Conservation (phyloP, 92 coral and sea anemone species). For the Epizoanthus ramosus region DNA sequence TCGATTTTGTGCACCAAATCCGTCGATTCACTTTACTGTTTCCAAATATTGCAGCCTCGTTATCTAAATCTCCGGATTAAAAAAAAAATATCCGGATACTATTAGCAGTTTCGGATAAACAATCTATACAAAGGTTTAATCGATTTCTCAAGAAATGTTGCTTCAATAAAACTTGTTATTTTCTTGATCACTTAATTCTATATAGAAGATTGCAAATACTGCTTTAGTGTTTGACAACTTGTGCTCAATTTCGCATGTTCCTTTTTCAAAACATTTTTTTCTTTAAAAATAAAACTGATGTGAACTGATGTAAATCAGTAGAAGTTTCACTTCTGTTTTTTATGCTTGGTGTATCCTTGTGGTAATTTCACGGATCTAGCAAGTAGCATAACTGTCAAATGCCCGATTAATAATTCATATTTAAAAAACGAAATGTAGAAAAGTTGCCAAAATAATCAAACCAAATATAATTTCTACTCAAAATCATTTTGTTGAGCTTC, state of each 20-base stretch:
- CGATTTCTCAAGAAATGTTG: constrained; percentile 7
- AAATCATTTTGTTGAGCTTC: no score
- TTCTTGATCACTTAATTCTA: neutral
- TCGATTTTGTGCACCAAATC: constrained; percentile 3
- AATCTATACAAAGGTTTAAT: constrained; percentile 14
- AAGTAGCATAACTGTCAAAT: no score
- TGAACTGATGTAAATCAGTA: no score
- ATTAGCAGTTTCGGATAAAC: constrained; percentile 33
- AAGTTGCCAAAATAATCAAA: no score
- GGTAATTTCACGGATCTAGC: no score
- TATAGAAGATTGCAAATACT: constrained; percentile 6
- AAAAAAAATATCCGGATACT: constrained; percentile 30
- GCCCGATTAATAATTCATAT: no score
- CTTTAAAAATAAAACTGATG: no score
- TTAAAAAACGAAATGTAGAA: no score
- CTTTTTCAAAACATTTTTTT: neutral
- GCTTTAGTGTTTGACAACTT: constrained; percentile 6
- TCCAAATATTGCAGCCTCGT: constrained; percentile 17
- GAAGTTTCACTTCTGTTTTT: no score
- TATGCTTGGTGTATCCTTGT: no score
- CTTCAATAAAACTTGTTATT: neutral
- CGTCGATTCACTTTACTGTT: constrained; percentile 4
- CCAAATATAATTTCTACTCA: no score
- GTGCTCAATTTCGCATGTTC: constrained; percentile 4
- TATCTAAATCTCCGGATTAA: constrained; percentile 30